Conservation (phyloP, 2,888 invertebrate species). For the Philereme vetulata region DNA sequence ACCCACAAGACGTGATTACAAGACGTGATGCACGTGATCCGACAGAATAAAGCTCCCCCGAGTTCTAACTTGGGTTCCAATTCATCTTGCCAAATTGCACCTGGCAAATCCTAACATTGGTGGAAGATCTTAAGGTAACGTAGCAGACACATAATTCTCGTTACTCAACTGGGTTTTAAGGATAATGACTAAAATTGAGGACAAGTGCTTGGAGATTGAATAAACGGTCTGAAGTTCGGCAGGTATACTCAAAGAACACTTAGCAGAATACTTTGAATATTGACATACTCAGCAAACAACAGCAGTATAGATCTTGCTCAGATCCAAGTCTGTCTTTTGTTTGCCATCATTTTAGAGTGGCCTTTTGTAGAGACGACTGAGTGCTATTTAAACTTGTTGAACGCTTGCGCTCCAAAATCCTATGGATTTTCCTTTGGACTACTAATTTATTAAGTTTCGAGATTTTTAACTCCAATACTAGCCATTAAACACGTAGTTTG, state of each 20-base stretch:
- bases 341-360: conserved; percentile 6
- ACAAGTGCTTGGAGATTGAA: too few relatives aligned
- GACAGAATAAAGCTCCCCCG: too few relatives aligned
- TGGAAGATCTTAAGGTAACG: too few relatives aligned
- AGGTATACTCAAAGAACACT: not conserved
- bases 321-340: conserved; percentile 7
- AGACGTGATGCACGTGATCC: too few relatives aligned
- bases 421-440: not conserved
- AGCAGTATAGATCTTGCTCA: not conserved
- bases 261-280: not conserved
- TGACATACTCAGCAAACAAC: not conserved
- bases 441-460: not conserved
- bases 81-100: too few relatives aligned
- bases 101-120: too few relatives aligned
- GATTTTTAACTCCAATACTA: not conserved
- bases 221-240: not conserved
- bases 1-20: too few relatives aligned
- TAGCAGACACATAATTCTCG: too few relatives aligned
- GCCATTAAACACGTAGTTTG: too few relatives aligned
- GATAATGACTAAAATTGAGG: too few relatives aligned
- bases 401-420: not conserved
- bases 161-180: too few relatives aligned
- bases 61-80: too few relatives aligned
- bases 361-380: not conserved
- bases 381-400: conserved; percentile 8